A percentile compares a stretch with the other conserved stretches of the same genome.
Conservation (phyloP, 2,888 invertebrate species). For the Scaptomyza flava region DNA sequence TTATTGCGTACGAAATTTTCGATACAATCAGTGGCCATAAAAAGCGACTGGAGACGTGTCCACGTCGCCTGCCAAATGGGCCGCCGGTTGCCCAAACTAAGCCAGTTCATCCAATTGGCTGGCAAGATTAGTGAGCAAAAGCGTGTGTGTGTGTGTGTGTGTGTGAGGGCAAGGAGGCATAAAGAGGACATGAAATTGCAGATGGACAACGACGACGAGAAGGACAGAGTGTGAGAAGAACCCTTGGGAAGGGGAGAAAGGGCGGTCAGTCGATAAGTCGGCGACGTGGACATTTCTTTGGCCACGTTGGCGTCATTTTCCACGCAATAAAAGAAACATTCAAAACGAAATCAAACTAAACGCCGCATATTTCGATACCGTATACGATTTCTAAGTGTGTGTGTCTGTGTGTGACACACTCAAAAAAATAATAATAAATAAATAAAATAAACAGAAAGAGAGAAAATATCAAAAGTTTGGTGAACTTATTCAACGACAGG, state of each 20-base stretch:
- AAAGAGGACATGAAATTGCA: constrained; percentile 10
- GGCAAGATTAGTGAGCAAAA: not conserved
- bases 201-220: constrained; percentile 18
- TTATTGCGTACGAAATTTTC: constrained; percentile 81
- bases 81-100: constrained; percentile 28
- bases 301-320: constrained; percentile 84
- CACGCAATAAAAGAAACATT: constrained; percentile 83
- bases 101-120: constrained; percentile 37
- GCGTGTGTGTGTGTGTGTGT: too few species aligned
- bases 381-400: not conserved
- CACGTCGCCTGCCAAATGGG: constrained; percentile 59
- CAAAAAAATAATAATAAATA: not conserved
- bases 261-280: constrained; percentile 45
- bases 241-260: not conserved
- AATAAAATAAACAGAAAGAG: not conserved
- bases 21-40: constrained; percentile 75
- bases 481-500: not conserved
- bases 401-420: not conserved
- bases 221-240: not conserved
- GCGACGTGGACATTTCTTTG: constrained; percentile 75
- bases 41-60: constrained; percentile 78
- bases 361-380: constrained; percentile 59
- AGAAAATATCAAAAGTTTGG: too few species aligned
- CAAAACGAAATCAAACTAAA: constrained; percentile 82
- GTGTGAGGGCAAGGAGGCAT: not conserved